Evolutionary conservation across 2,113 vertebrate genomes (phyloP), one percentile per base, ranked within the genome.

Genomic region (Lontra canadensis): DNA sequence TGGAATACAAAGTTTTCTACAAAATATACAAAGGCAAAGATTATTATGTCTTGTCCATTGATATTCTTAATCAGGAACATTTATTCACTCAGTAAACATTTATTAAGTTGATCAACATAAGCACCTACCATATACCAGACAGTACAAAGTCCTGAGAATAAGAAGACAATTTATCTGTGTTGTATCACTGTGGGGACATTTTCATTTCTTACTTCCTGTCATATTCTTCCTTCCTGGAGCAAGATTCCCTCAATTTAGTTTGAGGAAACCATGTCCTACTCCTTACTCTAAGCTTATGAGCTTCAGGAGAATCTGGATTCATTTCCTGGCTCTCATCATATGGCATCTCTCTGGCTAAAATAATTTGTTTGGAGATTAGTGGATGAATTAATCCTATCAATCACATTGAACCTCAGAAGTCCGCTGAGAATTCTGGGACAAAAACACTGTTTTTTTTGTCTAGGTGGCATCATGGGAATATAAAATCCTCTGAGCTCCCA

Each of bases 11-110:
- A 44, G 5, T 81, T 78, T 95, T 34, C 42, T 89, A 59, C 3
- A 95, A 78, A 85, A 59, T 71, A 90, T 52, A 31, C 6, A 79
- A 91, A 20, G 15, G 29, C 8, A 93, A 71, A 15, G 6, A 65
- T 86, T 71, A 92, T 31, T 85, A 42, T n/a, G 47, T 3, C 5
- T 31, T n/a, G 76, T 83, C 85, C 36, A 20, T 34, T 76, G 25
- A 55, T 69, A 65, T 52, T 91, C 20, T 95, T 84, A 61, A 69
- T 84, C 17, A 52, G 7, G 4, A 82, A 85, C 83, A 11, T 81
- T 95, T 95, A 52, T 67, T 91, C 49, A 91, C 81, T 85, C 18
- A 74, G 6, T 65, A 59, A 95, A 79, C 39, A n/a, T 80, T 31
- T 25, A 92, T 87, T 61, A 91, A 44, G 49, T 90, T 9, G 73